Conservation (phyloP, 2,888 invertebrate species). For the Pristionchus exspectatus region DNA sequence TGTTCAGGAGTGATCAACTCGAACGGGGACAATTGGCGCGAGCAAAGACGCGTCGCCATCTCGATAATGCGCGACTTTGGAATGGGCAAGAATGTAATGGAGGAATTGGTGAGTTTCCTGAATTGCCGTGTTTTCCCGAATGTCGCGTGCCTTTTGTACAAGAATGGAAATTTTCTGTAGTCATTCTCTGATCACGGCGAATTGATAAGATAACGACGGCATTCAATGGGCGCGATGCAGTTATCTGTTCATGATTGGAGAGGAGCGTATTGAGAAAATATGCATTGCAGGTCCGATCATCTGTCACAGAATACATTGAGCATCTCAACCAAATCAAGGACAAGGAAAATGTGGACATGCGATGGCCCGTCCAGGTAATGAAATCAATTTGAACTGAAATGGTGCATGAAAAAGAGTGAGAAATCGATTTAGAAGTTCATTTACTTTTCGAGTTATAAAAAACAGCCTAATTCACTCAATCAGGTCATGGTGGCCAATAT, state of each 20-base stretch:
- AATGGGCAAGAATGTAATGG: slow-evolving; percentile 37
- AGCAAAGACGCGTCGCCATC: neutral
- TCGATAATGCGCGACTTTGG: neutral
- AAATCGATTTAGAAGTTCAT: neutral
- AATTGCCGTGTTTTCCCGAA: too few relatives aligned
- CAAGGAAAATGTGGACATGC: slow-evolving; percentile 20
- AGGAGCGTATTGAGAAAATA: too few relatives aligned
- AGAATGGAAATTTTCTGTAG: neutral
- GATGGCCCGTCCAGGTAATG: neutral
- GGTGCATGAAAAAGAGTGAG: too few relatives aligned
- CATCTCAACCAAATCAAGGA: neutral
- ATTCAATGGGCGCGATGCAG: neutral
- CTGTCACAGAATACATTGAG: neutral
- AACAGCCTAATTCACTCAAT: too few relatives aligned
- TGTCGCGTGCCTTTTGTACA: too few relatives aligned
- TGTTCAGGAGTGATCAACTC: neutral
- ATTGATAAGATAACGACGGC: neutral
- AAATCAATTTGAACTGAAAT: neutral
- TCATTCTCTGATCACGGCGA: neutral
- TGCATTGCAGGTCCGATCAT: neutral
- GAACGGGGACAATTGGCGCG: slow-evolving; percentile 37
- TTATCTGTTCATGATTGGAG: too few relatives aligned
- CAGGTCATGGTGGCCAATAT: slow-evolving; percentile 28
- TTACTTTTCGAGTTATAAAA: neutral
- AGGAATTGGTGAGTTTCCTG: slow-evolving; percentile 1